Conservation (phyloP, 2,797 vertebrate species). For the Crocidura indochinensis region DNA sequence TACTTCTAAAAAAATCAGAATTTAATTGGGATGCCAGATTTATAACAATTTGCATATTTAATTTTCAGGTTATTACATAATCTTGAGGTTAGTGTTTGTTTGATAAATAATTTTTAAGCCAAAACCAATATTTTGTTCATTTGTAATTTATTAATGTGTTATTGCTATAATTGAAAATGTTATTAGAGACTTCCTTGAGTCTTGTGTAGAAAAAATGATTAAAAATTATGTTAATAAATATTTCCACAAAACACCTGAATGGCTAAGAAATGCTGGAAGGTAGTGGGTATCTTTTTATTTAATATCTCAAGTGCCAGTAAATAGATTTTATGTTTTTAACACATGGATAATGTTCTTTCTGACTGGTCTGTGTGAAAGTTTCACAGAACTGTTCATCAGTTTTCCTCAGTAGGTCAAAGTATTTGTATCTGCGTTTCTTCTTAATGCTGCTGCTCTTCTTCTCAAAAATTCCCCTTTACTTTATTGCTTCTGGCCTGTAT, state of each 20-base stretch:
- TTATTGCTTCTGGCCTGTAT: slow-evolving; percentile 83
- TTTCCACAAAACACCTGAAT: slow-evolving; percentile 82
- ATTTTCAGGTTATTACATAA: slow-evolving; percentile 79
- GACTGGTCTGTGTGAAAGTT: slow-evolving; percentile 61
- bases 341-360: slow-evolving; percentile 78
- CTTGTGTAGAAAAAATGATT: slow-evolving; percentile 80
- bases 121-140: slow-evolving; percentile 88
- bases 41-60: slow-evolving; percentile 86
- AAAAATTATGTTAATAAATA: slow-evolving; percentile 86
- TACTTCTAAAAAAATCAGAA: slow-evolving; percentile 81
- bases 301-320: slow-evolving; percentile 31
- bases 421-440: slow-evolving; percentile 68
- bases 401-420: slow-evolving; percentile 44
- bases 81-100: slow-evolving; percentile 86
- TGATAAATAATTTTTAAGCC: slow-evolving; percentile 84
- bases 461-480: background rate
- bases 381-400: slow-evolving; percentile 66
- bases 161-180: slow-evolving; percentile 84
- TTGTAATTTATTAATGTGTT: slow-evolving; percentile 90
- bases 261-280: slow-evolving; percentile 86
- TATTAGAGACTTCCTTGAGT: slow-evolving; percentile 82
- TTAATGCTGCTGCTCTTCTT: slow-evolving; percentile 72
- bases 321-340: slow-evolving; percentile 79
- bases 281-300: slow-evolving; percentile 75
- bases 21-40: slow-evolving; percentile 85